phyloP scores from a whole-genome alignment of 1,140 invertebrate species.

The Drosophila micromelanica region DNA sequence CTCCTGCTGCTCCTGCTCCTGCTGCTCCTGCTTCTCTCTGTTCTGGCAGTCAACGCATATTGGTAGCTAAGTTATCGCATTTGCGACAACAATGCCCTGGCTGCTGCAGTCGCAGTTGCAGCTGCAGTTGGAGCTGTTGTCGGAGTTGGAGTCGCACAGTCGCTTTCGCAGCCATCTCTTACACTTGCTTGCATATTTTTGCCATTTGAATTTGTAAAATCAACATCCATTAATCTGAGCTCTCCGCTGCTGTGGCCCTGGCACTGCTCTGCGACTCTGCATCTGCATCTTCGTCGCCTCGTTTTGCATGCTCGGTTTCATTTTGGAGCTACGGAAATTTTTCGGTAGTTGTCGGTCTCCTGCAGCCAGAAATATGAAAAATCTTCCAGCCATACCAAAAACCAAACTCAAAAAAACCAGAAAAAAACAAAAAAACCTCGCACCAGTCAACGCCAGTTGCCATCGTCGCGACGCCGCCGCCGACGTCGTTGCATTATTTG shows the following conservation, averaged over 20 bases:
- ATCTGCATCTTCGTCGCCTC: slow-evolving; percentile 68
- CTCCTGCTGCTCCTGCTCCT: slow-evolving; percentile 11
- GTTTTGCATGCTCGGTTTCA: slow-evolving; percentile 80
- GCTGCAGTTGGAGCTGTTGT: slow-evolving; percentile 41
- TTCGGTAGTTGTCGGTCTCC: slow-evolving; percentile 51
- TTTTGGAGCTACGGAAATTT: slow-evolving; percentile 63
- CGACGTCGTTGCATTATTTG: slow-evolving; percentile 72
- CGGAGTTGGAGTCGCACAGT: slow-evolving; percentile 40
- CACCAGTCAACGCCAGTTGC: slow-evolving; percentile 77
- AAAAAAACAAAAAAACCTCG: slow-evolving; percentile 10
- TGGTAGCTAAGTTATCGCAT: slow-evolving; percentile 83
- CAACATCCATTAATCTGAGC: slow-evolving; percentile 82
- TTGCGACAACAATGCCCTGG: slow-evolving; percentile 78
- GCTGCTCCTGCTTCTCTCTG: slow-evolving; percentile 8
- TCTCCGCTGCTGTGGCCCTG: slow-evolving; percentile 27
- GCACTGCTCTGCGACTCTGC: slow-evolving; percentile 34
- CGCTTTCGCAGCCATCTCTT: slow-evolving; percentile 61
- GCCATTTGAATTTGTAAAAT: slow-evolving; percentile 83
- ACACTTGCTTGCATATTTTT: slow-evolving; percentile 82
- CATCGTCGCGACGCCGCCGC: slow-evolving; percentile 51
- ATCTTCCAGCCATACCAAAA: slow-evolving; percentile 68
- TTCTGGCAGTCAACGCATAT: slow-evolving; percentile 78
- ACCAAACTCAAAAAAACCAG: slow-evolving; percentile 8
- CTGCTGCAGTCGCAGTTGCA: slow-evolving; percentile 6
- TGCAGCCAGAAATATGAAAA: slow-evolving; percentile 75